phyloP scores from a whole-genome alignment of 2,113 vertebrate genomes.

The Hyla sarda region DNA sequence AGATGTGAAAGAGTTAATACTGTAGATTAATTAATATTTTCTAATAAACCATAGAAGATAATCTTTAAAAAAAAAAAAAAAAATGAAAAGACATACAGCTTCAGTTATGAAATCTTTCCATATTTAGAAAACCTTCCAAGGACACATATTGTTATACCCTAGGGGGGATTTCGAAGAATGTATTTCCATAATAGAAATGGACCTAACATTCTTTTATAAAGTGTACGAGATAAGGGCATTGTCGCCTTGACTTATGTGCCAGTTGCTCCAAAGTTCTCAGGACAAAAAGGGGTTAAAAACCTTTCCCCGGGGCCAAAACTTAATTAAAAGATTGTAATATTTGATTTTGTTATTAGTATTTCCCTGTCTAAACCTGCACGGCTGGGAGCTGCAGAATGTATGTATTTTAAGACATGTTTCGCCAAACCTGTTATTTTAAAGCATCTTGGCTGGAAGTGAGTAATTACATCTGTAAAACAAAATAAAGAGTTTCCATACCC shows the following conservation, averaged over 20 bases:
- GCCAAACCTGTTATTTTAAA: conserved; percentile 49
- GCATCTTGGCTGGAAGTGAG: conserved; percentile 53
- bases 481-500: conserved; percentile 55
- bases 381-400: conserved; percentile 37
- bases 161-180: conserved; percentile 27
- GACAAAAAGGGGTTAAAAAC: background rate
- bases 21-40: conserved; percentile 11
- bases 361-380: conserved; percentile 44
- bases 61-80: background rate
- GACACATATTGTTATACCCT: background rate
- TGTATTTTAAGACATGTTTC: conserved; percentile 51
- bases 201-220: conserved; percentile 12
- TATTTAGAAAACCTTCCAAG: conserved; percentile 30
- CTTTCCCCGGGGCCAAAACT: no score
- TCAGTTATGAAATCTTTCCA: conserved; percentile 7
- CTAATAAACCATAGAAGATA: background rate
- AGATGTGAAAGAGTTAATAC: background rate
- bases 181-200: conserved; percentile 22
- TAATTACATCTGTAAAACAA: conserved; percentile 56
- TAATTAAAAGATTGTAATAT: conserved; percentile 46
- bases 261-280: background rate
- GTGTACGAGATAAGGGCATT: background rate
- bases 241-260: background rate
- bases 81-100: background rate
- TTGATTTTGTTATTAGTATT: conserved; percentile 25